Evolutionary conservation across 2,797 vertebrate species (phyloP), one percentile per base, ranked within the genome.

Genomic region (Melanotaenia trifasciata): DNA sequence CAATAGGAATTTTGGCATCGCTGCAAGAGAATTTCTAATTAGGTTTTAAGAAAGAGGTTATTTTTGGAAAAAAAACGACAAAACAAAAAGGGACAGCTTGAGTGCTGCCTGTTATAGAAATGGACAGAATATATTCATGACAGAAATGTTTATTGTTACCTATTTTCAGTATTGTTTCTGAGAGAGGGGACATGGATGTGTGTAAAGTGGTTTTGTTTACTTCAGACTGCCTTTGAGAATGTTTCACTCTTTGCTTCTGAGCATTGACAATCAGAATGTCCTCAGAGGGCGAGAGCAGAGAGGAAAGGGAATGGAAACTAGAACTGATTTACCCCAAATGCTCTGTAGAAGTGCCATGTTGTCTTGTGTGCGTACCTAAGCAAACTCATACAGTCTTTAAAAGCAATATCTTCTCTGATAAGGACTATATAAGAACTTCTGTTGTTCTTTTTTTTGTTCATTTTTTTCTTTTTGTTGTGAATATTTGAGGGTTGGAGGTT

Each of bases 311-410:
- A 73, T 28, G 72, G 81, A 76, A 87, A 79, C 66, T 64, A 56
- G 69, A 78, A 83, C 74, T 51, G 72, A 88, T 86, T 87, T 72
- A 67, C 84, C 85, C 88, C 81, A 81, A 88, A 87, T 85, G 88
- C 88, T 92, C 90, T 91, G 86, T 86, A 89, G 81, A 94, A 94
- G 92, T 94, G 92, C 93, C 94, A 94, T 93, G 91, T 90, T 81
- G 92, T 94, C 84, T 90, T 73, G 84, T 88, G 86, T 90, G 84
- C 59, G 80, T 88, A 88, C 84, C 89, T 88, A 92, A 91, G 89
- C 77, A 65, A 93, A 88, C 88, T 91, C 87, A 90, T 92, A 89
- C 90, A 91, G 90, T 93, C 91, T 93, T 90, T 89, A 89, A 91
- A 94, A 94, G 93, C 93, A 94, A 94, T 94, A 94, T 92, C 80